A percentile compares a stretch with the other conserved stretches of the same genome.
Evolutionary conservation across 2,113 vertebrate genomes (phyloP).

Genomic region (Electrona antarctica): DNA sequence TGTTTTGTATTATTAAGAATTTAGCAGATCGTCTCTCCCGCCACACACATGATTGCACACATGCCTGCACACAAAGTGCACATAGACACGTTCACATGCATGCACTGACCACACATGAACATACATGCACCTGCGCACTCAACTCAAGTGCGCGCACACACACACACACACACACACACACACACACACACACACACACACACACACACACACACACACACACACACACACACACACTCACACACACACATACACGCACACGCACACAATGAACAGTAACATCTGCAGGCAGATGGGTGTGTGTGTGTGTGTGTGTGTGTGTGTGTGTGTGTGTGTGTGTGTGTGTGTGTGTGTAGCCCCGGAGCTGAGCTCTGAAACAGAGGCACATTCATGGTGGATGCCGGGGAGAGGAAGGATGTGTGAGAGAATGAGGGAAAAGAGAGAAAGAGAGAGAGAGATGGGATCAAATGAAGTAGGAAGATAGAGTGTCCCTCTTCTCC

Average conservation of each 20-base stretch:
- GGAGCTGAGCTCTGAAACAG: slow-evolving; percentile 73
- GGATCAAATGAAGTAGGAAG: slow-evolving; percentile 76
- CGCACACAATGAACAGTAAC: slow-evolving; percentile 59
- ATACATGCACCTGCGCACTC: background rate
- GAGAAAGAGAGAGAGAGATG: slow-evolving; percentile 57
- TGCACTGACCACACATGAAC: background rate
- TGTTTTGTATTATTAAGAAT: slow-evolving; percentile 43
- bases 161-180: slow-evolving; percentile 15
- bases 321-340: background rate
- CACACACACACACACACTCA: slow-evolving; percentile 4
- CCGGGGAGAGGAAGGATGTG: slow-evolving; percentile 77
- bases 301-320: too few relatives aligned
- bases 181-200: slow-evolving; percentile 22
- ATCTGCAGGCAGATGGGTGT: slow-evolving; percentile 75
- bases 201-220: slow-evolving; percentile 1
- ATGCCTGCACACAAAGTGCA: background rate
- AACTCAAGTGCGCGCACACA: too few relatives aligned
- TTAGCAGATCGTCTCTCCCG: slow-evolving; percentile 42
- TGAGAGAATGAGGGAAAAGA: slow-evolving; percentile 65
- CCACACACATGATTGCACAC: slow-evolving; percentile 37
- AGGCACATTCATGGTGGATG: slow-evolving; percentile 75
- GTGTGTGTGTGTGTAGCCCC: slow-evolving; percentile 66
- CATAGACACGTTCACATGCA: background rate
- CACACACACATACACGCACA: slow-evolving; percentile 29
- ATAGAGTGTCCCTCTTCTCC: slow-evolving; percentile 74